These are phyloP conservation scores for Caloenas nicobarica DNA, from an alignment of 2,113 vertebrate species.

Conservation along the genomic window DNA sequence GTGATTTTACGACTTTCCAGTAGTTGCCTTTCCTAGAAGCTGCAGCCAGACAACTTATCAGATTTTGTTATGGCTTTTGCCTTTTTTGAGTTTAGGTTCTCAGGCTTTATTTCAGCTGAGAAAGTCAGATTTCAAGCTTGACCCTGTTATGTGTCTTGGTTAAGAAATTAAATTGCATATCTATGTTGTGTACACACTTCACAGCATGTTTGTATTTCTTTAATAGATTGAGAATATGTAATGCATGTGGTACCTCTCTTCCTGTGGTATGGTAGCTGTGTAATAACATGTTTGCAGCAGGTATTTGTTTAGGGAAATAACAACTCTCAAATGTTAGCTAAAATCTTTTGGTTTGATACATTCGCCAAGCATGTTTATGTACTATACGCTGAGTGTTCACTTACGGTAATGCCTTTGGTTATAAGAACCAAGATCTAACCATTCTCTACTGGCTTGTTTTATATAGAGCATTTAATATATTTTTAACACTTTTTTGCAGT, in stretches of 20 bases:
- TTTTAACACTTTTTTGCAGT: slow-evolving; percentile 74
- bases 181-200: not conserved
- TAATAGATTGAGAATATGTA: not conserved
- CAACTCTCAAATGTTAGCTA: not conserved
- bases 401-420: not conserved
- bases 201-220: not conserved
- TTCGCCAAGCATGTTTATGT: not conserved
- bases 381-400: not conserved
- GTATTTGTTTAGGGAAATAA: not conserved
- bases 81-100: not conserved
- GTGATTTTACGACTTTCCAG: not conserved
- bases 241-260: not conserved
- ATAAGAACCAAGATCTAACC: not conserved
- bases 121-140: not conserved
- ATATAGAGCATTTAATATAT: not conserved
- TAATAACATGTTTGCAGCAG: not conserved
- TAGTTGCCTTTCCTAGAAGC: not conserved
- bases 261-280: not conserved
- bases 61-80: not conserved
- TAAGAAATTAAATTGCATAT: not conserved
- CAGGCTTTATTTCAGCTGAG: not conserved
- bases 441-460: not conserved
- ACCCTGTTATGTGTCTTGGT: not conserved
- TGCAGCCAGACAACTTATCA: not conserved
- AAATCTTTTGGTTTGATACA: not conserved